Base-by-base conservation (phyloP, 2,113 vertebrate genomes). In the Lanius collurio region DNA sequence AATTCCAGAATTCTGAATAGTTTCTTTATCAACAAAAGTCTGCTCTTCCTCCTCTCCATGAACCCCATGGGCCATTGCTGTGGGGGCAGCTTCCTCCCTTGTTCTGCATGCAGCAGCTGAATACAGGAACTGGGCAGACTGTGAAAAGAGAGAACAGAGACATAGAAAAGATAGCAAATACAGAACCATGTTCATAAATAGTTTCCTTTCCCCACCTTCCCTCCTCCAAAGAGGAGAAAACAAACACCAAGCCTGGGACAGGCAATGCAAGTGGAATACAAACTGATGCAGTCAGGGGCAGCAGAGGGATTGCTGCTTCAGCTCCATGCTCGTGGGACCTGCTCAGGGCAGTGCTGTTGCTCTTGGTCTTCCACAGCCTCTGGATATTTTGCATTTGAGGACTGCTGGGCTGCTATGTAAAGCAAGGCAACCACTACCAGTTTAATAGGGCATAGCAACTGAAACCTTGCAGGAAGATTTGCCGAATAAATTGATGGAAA, bases 271-370 rank as follows among this genome's bases (percentile, higher is more conserved):
- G 33, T 18, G 42, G 60, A 91, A 70, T 83, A 64, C 64, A 65
- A 80, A 57, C 5, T 0, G 0, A 13, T 44, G 18, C 3, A 11
- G 68, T 47, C 1, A 2, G 68, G 35, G 59, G 39, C 17, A 67
- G 64, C 3, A 1, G 35, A 74, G 27, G n/a, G 21, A 8, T 1
- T 5, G 24, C 15, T 0, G 3, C 42, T 28, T 37, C 50, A 81
- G 50, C 37, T 67, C 52, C 56, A 1, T 0, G 0, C 24, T 41
- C 39, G 5, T 0, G 24, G 37, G 33, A 67, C 56, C 27, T 59
- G 39, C 55, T 21, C 3, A 6, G 63, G 28, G 22, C 56, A 31
- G 2, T 14, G 62, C n/a, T 63, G 8, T 2, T 73, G 83, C 55
- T 56, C 60, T 44, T 30, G 55, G 28, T 59, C 33, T 44, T 60